phyloP scores from a whole-genome alignment of 2,113 vertebrate species.

The Ammodytes dubius region DNA sequence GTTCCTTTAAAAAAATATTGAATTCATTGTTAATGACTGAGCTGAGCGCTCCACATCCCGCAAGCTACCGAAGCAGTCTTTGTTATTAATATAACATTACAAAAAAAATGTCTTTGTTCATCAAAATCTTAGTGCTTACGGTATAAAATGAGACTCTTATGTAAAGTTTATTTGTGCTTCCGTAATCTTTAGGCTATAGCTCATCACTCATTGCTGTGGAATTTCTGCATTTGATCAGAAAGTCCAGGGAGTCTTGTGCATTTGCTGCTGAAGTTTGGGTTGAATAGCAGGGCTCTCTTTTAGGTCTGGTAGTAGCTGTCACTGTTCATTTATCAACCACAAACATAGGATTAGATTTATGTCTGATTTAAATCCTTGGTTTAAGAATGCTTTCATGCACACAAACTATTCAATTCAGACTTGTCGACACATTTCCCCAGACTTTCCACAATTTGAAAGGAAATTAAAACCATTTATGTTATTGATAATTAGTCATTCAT shows the following conservation, averaged over 20 bases:
- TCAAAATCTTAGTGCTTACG: not conserved
- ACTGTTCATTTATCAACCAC: not conserved
- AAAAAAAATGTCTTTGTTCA: not conserved
- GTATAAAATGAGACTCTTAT: not conserved
- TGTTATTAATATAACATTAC: slow-evolving; percentile 29
- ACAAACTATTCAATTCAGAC: not conserved
- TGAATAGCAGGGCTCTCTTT: not conserved
- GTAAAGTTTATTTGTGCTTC: not conserved
- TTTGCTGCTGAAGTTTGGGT: not conserved
- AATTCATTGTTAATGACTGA: slow-evolving; percentile 57
- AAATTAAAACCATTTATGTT: too few relatives aligned
- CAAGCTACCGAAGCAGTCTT: slow-evolving; percentile 29
- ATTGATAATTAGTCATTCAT: too few relatives aligned
- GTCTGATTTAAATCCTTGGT: not conserved
- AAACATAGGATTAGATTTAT: not conserved
- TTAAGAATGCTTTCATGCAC: not conserved
- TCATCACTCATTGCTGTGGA: not conserved
- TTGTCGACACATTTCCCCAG: not conserved
- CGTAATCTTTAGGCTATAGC: not conserved
- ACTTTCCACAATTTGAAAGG: not conserved
- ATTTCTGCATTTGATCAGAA: not conserved
- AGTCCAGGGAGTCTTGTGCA: not conserved
- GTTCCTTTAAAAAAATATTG: slow-evolving; percentile 32
- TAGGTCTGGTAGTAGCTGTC: too few relatives aligned
- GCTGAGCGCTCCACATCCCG: slow-evolving; percentile 35